Evolutionary conservation across 2,113 vertebrate genomes (phyloP).

Genomic region (Leucopsar rothschildi): DNA sequence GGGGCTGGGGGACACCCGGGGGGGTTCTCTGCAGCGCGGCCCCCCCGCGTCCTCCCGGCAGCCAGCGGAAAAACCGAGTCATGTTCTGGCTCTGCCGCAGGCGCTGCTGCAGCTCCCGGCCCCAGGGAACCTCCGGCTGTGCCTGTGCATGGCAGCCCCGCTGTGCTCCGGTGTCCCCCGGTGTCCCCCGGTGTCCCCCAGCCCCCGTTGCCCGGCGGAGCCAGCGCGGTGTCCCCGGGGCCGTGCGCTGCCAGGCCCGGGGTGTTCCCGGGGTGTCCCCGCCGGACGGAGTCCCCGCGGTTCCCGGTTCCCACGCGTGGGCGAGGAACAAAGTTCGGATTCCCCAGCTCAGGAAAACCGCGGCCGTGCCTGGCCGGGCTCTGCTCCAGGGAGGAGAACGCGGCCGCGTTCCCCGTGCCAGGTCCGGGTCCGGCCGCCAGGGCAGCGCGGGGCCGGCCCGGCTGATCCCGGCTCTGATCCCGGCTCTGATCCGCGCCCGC

Average conservation of each 20-base stretch:
- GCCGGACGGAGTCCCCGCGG: not conserved
- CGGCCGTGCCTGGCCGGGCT: not conserved
- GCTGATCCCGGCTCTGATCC: not conserved
- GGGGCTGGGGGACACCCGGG: not conserved
- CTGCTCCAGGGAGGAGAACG: not conserved
- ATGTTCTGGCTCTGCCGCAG: not conserved
- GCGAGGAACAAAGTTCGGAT: not conserved
- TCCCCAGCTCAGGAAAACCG: conserved; percentile 11
- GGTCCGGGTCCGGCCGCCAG: accelerated
- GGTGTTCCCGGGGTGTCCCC: not conserved
- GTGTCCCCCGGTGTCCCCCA: not conserved
- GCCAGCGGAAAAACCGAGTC: not conserved
- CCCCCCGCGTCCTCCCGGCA: not conserved
- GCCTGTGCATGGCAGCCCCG: not conserved
- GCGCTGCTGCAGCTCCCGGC: not conserved
- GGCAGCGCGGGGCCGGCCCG: not conserved
- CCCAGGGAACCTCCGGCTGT: not conserved
- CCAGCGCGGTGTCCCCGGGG: no score
- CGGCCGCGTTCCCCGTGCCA: not conserved
- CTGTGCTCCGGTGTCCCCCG: not conserved
- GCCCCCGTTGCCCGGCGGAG: no score
- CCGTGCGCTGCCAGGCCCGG: not conserved
- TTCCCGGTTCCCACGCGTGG: not conserved
- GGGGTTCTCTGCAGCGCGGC: not conserved
- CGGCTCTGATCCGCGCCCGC: not conserved